phyloP scores from a whole-genome alignment of 1,140 invertebrate species.

The Arion vulgaris region DNA sequence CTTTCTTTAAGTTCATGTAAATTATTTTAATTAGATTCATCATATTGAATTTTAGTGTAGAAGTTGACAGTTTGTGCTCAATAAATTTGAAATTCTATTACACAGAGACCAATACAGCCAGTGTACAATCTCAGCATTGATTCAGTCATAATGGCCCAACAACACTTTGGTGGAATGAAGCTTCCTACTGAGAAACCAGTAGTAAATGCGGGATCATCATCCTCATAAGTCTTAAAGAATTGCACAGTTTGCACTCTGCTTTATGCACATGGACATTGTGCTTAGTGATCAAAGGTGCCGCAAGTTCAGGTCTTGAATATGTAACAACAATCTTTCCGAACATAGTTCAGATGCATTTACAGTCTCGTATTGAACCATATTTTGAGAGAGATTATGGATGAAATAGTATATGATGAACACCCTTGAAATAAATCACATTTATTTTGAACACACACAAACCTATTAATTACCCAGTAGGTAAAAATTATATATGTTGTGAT shows the following conservation, averaged over 20 bases:
- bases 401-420: too few relatives aligned
- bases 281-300: neutral
- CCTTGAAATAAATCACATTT: too few relatives aligned
- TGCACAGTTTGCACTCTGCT: neutral
- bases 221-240: neutral
- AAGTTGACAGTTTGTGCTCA: neutral
- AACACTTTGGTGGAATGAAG: slow-evolving; percentile 35
- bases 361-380: too few relatives aligned
- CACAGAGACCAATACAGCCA: slow-evolving; percentile 77
- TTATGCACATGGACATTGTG: neutral
- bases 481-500: too few relatives aligned
- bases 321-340: neutral
- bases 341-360: too few relatives aligned
- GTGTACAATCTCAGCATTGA: slow-evolving; percentile 80
- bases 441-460: too few relatives aligned
- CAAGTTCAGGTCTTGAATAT: neutral
- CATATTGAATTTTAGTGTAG: too few relatives aligned
- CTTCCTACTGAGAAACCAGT: neutral
- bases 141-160: slow-evolving; percentile 71
- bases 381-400: too few relatives aligned
- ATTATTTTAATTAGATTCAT: too few relatives aligned
- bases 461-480: too few relatives aligned
- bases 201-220: neutral
- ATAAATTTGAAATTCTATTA: neutral
- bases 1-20: too few relatives aligned